Conservation (phyloP, 2,113 vertebrate species). For the Aphelocoma coerulescens region DNA sequence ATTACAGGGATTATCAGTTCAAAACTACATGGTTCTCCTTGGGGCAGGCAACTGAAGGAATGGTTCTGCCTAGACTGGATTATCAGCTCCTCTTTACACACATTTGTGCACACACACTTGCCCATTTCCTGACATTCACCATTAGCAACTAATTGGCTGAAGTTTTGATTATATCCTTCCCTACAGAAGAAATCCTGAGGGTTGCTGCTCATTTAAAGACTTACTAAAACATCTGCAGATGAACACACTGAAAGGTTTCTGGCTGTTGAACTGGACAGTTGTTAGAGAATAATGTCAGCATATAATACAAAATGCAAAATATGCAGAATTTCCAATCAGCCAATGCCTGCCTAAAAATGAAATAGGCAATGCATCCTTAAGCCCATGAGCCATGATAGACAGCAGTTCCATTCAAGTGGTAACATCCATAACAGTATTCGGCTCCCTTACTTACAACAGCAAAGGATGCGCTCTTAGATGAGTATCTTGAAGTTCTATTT, state of each 20-base stretch:
- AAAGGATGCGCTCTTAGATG: conserved; percentile 6
- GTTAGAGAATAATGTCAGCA: not conserved
- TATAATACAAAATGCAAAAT: not conserved
- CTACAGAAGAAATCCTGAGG: not conserved
- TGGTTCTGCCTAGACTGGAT: not conserved
- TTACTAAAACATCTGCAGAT: not conserved
- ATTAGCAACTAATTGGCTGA: not conserved
- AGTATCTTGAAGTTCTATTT: not conserved
- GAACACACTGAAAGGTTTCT: not conserved
- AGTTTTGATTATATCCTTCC: not conserved
- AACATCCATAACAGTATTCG: not conserved
- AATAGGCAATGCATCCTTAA: not conserved
- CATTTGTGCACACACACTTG: not conserved
- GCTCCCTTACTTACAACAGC: conserved; percentile 2
- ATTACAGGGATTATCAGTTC: not conserved
- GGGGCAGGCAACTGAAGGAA: not conserved
- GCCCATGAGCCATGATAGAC: not conserved
- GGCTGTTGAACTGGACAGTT: not conserved
- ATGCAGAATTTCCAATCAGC: not conserved
- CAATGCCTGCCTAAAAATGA: conserved; percentile 4
- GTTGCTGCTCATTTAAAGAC: not conserved
- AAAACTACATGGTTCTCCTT: not conserved
- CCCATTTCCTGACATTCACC: not conserved
- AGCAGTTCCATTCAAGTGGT: not conserved
- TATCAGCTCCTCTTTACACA: not conserved